A percentile compares a stretch with the other conserved stretches of the same genome.
Conservation (phyloP, 2,113 vertebrate species). For the Actenoides hombroni region DNA sequence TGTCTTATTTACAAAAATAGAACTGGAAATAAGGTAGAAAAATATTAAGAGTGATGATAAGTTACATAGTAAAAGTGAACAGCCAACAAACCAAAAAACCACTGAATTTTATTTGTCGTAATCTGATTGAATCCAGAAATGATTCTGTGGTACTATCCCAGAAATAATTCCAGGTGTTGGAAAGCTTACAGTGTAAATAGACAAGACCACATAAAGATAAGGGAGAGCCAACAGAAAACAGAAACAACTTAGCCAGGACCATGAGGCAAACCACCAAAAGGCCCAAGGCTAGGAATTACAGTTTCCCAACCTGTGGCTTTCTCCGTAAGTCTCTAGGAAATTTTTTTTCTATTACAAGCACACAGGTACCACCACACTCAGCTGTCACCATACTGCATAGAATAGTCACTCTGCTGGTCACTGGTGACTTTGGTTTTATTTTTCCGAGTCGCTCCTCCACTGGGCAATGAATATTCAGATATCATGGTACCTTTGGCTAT, state of each 20-base stretch:
- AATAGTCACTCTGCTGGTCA: neutral
- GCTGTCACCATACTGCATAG: neutral
- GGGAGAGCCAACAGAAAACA: neutral
- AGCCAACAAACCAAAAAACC: conserved; percentile 3
- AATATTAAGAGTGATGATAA: conserved; percentile 27
- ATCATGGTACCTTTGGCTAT: neutral
- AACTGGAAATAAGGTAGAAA: neutral
- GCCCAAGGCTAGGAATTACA: neutral
- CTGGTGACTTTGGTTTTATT: neutral
- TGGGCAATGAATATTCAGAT: neutral
- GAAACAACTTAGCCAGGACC: neutral
- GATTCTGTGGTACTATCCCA: neutral
- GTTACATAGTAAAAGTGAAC: conserved; percentile 15
- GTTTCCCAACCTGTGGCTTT: neutral
- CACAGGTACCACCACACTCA: neutral
- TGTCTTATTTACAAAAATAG: neutral
- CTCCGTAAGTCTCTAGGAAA: neutral
- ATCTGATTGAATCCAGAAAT: neutral
- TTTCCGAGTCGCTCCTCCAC: neutral
- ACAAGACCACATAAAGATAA: neutral
- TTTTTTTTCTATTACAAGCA: neutral
- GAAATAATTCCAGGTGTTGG: conserved; percentile 24
- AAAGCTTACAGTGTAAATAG: neutral
- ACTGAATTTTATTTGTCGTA: conserved; percentile 11
- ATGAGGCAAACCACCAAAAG: neutral